Base-by-base conservation (phyloP, 1,140 invertebrate genomes). In the Heliconius congener region DNA sequence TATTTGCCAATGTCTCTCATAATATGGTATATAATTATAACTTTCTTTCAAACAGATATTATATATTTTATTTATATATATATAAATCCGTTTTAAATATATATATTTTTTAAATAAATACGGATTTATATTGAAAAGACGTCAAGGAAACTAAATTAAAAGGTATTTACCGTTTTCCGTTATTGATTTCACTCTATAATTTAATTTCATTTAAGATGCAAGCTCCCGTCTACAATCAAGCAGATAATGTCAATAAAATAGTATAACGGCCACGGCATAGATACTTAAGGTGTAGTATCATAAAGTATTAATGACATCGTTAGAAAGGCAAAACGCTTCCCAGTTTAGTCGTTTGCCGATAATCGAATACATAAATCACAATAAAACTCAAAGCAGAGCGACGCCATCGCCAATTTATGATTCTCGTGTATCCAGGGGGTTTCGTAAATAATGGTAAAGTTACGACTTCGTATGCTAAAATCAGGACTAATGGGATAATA, bases 301-400 rank as follows among this genome's bases (percentile, higher is more conserved):
- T 83, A 83, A 84, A 83, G 80, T 86, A 86, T 85, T 87, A 90
- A 87, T 87, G 88, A 87, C 81, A 82, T 85, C 85, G 83, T 88
- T 87, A 85, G 83, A 79, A 76, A 77, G 81, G 83, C 80, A 84
- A 84, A 86, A 84, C 82, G 84, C 74, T 88, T 86, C 86, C 78
- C 82, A 85, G 85, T 89, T 87, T 87, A 87, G 86, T 86, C 85
- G 86, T 89, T 89, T 81, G 82, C 81, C 86, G 85, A 87, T 93
- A 91, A 90, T 91, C 88, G 85, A 87, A 87, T 82, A 82, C 85
- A 91, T 93, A 88, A 90, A 91, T 91, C 87, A 91, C 89, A 91
- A 92, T 92, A 88, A 88, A 90, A 88, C 86, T 87, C 87, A 87
- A 86, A 88, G 88, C 84, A 88, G 87, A 86, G 83, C 84, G 82